Conservation (phyloP, 1,140 invertebrate genomes). For the Drosophila bocqueti region DNA sequence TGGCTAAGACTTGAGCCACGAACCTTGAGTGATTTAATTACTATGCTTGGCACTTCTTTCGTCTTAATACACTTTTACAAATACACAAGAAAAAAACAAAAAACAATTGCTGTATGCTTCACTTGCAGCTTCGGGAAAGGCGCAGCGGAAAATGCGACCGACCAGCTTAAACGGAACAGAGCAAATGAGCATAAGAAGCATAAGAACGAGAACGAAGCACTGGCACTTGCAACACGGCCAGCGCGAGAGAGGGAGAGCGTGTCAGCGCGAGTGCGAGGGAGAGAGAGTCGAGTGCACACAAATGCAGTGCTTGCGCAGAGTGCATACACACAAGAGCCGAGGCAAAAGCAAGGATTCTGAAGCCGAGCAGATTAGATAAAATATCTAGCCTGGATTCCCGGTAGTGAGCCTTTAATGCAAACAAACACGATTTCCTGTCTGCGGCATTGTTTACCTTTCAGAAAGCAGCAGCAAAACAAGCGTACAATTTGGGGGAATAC, state of each 20-base stretch:
- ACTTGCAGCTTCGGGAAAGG: constrained; percentile 19
- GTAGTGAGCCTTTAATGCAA: constrained; percentile 21
- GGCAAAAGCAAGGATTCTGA: constrained; percentile 12
- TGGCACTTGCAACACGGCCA: constrained; percentile 36
- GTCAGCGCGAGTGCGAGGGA: constrained; percentile 8
- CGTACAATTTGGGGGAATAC: constrained; percentile 33
- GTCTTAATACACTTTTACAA: constrained; percentile 17
- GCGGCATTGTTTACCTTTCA: constrained; percentile 38
- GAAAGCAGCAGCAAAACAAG: constrained; percentile 23
- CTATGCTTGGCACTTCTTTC: constrained; percentile 26
- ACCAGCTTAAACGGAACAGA: constrained; percentile 31
- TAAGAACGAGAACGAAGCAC: constrained; percentile 18
- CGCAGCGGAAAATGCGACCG: constrained; percentile 38
- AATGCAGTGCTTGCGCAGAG: constrained; percentile 51
- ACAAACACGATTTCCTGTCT: constrained; percentile 29
- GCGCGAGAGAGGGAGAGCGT: constrained; percentile 23
- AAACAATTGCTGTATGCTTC: constrained; percentile 13
- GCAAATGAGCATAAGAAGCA: constrained; percentile 11
- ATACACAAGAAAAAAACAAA: constrained; percentile 12
- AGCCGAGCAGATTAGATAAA: constrained; percentile 32
- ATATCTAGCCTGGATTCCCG: neutral
- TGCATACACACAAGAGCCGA: constrained; percentile 27
- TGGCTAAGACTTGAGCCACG: constrained; percentile 27
- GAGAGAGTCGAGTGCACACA: constrained; percentile 41
- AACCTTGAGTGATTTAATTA: constrained; percentile 51